Percentiles rank a stretch among this genome's conserved stretches.
These are phyloP conservation scores for Strigamia transsilvanica DNA, from an alignment of 2,888 invertebrate species.

Conservation along the genomic window DNA sequence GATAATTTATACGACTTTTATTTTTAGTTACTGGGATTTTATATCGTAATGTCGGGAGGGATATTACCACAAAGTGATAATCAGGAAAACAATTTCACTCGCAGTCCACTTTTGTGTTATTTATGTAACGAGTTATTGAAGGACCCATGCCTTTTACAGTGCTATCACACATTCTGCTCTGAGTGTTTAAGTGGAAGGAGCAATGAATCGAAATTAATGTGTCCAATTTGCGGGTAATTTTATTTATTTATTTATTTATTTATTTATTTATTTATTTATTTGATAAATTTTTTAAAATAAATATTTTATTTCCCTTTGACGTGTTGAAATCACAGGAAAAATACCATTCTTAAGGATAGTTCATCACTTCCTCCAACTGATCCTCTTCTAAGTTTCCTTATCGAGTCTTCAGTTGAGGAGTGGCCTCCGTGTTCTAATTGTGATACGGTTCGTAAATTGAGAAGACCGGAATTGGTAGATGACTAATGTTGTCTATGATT, in stretches of 20 bases:
- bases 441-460: slow-evolving; percentile 70
- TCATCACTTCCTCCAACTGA: slow-evolving; percentile 71
- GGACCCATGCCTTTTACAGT: slow-evolving; percentile 74
- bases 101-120: slow-evolving; percentile 73
- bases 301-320: not conserved
- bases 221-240: slow-evolving; percentile 74
- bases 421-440: slow-evolving; percentile 81
- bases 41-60: slow-evolving; percentile 45
- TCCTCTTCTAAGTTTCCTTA: slow-evolving; percentile 74
- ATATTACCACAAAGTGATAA: slow-evolving; percentile 29
- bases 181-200: slow-evolving; percentile 72
- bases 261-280: slow-evolving; percentile 1
- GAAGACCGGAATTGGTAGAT: not conserved
- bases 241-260: slow-evolving; percentile 1
- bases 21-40: not conserved
- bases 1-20: not conserved
- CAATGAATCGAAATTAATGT: slow-evolving; percentile 71
- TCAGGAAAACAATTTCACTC: slow-evolving; percentile 15
- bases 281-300: slow-evolving; percentile 54
- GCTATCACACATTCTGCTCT: slow-evolving; percentile 77
- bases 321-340: slow-evolving; percentile 66
- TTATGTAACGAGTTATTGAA: slow-evolving; percentile 75
- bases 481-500: not conserved
- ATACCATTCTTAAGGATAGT: slow-evolving; percentile 72
- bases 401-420: slow-evolving; percentile 75